These are phyloP conservation scores for Mesocentrotus franciscanus DNA, from an alignment of 53 echinoderm and acorn worm genomes.

Conservation along the genomic window DNA sequence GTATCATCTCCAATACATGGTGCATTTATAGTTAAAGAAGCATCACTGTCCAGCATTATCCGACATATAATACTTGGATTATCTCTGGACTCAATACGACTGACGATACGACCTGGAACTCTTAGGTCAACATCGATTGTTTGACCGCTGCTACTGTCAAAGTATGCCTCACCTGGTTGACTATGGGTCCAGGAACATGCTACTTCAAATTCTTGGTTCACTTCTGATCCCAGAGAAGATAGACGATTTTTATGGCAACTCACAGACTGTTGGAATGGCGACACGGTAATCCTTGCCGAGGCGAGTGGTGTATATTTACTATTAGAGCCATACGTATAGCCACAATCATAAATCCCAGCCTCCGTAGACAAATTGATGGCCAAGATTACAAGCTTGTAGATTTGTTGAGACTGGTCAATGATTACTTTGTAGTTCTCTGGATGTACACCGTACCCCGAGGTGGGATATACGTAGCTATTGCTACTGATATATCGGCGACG, in stretches of 20 bases:
- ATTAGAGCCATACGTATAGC: neutral
- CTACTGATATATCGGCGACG: neutral
- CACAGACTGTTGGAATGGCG: neutral
- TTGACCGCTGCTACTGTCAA: neutral
- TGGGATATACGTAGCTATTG: conserved; percentile 2
- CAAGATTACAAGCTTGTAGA: neutral
- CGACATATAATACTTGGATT: neutral
- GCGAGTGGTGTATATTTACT: conserved; percentile 14
- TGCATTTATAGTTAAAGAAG: neutral
- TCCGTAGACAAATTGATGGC: neutral
- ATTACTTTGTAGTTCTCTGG: neutral
- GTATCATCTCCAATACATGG: neutral
- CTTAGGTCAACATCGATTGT: neutral
- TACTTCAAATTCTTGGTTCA: neutral
- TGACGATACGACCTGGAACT: conserved; percentile 1
- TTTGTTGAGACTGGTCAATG: neutral
- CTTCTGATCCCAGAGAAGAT: neutral
- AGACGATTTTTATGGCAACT: conserved; percentile 3
- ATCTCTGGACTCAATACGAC: neutral
- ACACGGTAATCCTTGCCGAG: neutral
- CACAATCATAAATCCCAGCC: conserved; percentile 49
- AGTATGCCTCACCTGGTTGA: conserved; percentile 4
- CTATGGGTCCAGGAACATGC: conserved; percentile 20
- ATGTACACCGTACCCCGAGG: neutral
- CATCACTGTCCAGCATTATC: neutral